Conservation (phyloP, 2,888 invertebrate species). For the Chelonus formosanus region DNA sequence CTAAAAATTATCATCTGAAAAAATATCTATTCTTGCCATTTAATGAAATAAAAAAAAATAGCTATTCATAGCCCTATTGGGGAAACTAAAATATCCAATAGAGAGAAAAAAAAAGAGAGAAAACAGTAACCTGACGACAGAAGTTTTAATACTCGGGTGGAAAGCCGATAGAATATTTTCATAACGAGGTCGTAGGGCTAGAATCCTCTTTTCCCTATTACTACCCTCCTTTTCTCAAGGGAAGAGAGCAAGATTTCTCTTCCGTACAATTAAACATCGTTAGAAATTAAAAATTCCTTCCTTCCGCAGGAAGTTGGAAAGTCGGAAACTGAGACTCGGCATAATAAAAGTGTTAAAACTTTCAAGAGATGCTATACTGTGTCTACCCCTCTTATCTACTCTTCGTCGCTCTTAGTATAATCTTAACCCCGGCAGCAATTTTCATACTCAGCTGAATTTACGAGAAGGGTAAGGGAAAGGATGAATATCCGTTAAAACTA, state of each 20-base stretch:
- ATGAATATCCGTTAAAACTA: neutral
- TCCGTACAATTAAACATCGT: constrained; percentile 47
- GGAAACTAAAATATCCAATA: no score
- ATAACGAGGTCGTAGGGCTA: constrained; percentile 39
- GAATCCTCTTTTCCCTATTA: constrained; percentile 18
- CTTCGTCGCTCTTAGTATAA: constrained; percentile 32
- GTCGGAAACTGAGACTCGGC: constrained; percentile 41
- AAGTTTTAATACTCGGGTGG: neutral
- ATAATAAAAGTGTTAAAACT: constrained; percentile 46
- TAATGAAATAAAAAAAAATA: no score
- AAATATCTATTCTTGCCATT: no score
- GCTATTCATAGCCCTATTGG: no score
- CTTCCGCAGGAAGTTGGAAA: constrained; percentile 42
- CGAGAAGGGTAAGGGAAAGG: neutral
- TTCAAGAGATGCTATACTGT: constrained; percentile 32
- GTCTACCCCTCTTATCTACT: constrained; percentile 25
- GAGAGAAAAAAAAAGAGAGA: no score
- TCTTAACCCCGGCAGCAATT: constrained; percentile 22
- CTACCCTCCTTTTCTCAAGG: constrained; percentile 8
- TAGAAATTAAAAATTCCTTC: constrained; percentile 49
- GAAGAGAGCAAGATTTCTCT: constrained; percentile 25
- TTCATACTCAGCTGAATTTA: constrained; percentile 4
- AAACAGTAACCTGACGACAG: constrained; percentile 34
- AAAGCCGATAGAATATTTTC: constrained; percentile 43
- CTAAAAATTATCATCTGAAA: no score